phyloP scores from a whole-genome alignment of 2,888 invertebrate species.

The Aleiodes leptofemur region DNA sequence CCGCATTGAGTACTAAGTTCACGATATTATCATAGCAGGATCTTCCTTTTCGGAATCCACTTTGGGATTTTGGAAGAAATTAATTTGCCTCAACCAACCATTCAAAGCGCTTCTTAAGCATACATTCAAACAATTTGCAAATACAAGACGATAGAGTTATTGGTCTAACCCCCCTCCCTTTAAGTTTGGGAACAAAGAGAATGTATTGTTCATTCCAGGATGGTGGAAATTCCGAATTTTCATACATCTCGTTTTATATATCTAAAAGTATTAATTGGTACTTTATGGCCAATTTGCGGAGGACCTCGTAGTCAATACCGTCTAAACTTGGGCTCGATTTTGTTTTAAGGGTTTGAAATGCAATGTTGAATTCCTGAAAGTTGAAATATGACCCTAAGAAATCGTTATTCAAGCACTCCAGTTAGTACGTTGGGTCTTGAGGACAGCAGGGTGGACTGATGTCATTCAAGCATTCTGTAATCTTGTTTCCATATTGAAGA shows the following conservation, averaged over 20 bases:
- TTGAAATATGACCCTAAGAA: too few relatives aligned
- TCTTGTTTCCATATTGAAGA: too few relatives aligned
- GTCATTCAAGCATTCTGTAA: too few relatives aligned
- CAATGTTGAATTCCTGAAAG: too few relatives aligned
- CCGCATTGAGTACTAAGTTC: constrained; percentile 42
- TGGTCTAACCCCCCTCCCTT: constrained; percentile 44
- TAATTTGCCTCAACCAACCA: too few relatives aligned
- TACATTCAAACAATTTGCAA: constrained; percentile 54
- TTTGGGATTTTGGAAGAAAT: too few relatives aligned
- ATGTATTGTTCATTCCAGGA: constrained; percentile 45
- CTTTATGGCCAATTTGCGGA: constrained; percentile 41
- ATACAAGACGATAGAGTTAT: constrained; percentile 52
- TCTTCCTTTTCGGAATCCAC: constrained; percentile 3
- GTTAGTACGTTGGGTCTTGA: too few relatives aligned
- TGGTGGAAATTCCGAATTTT: constrained; percentile 19
- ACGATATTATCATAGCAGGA: constrained; percentile 50
- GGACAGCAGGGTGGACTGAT: too few relatives aligned
- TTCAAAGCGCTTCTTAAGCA: too few relatives aligned
- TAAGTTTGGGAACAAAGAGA: constrained; percentile 51
- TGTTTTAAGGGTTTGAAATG: too few relatives aligned
- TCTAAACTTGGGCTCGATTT: constrained; percentile 50
- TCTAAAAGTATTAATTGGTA: constrained; percentile 49
- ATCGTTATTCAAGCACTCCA: too few relatives aligned
- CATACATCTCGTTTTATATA: constrained; percentile 50
- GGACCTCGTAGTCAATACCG: constrained; percentile 46